Evolutionary conservation across 2,113 vertebrate species (phyloP), one percentile per base, ranked within the genome.

Genomic region (Crotalus viridis): DNA sequence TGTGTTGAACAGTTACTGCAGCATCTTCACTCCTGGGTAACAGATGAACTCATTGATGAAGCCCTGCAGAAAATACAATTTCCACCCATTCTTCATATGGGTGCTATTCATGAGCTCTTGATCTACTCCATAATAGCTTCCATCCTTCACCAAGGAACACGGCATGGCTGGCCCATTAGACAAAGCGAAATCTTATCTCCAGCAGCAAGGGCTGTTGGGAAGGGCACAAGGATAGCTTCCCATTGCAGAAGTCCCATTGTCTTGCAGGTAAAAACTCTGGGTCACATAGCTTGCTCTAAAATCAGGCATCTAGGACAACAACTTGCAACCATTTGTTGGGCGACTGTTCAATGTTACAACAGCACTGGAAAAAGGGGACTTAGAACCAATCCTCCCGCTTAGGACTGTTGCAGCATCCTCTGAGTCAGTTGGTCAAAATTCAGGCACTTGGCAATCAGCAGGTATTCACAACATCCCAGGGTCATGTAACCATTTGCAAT

Each of bases 1-100:
- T 39, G 57, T 21, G 1, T 61, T 43, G 59, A 0, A 0, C 8
- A 19, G 52, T 10, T 0, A 0, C 88, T 2, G 90, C 59, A 89
- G 91, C 87, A 8, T 3, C 85, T 55, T 81, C 1, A 2, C 93
- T 87, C 0, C 0, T 0, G 0, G 91, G 92, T 91, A 91, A 0
- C 0, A 51, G 74, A 90, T 28, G 0, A 0, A 0, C 48, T 0
- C 0, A 21, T 0, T 0, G 57, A 54, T 33, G 39, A 17, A 0
- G 0, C 64, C 4, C 0, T 86, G 24, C 22, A 0, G 2, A 85
- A 9, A 0, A n/a, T 4, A n/a, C 0, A 0, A 1, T 0, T 24
- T 74, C 74, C 24, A 86, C 10, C 64, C 91, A 21, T 1, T 55
- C 86, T 55, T 54, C 19, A 0, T 0, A 0, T 15, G 17, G 9